Evolutionary conservation across 92 coral and sea anemone genomes (phyloP).

Genomic region (Palythoa grandis): DNA sequence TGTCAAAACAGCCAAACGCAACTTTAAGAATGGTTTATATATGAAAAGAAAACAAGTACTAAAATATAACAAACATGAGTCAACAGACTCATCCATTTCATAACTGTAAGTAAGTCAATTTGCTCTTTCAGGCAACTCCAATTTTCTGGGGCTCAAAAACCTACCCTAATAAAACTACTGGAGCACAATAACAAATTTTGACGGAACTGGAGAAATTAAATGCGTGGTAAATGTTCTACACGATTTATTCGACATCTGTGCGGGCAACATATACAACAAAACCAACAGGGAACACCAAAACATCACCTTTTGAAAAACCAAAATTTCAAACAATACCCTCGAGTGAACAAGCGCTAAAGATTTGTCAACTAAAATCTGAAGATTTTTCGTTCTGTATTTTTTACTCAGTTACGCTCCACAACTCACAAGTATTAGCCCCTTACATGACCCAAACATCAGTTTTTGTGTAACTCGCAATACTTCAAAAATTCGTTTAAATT

Average conservation of each 20-base stretch:
- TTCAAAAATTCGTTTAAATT: not conserved
- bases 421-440: conserved; percentile 56
- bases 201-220: not conserved
- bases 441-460: conserved; percentile 57
- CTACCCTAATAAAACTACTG: conserved; percentile 9
- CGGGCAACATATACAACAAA: conserved; percentile 35
- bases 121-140: not conserved
- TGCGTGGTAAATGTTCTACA: not conserved
- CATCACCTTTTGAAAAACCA: conserved; percentile 41
- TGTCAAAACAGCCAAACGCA: conserved; percentile 77
- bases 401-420: conserved; percentile 21
- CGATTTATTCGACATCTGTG: conserved; percentile 52
- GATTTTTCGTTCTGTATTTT: not conserved
- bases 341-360: conserved; percentile 9
- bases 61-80: conserved; percentile 52
- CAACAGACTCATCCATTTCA: conserved; percentile 1
- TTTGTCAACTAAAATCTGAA: conserved; percentile 21
- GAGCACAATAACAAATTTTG: not conserved
- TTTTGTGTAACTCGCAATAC: conserved; percentile 39
- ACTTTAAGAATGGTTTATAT: conserved; percentile 72
- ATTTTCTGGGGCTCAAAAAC: conserved; percentile 1
- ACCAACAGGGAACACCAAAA: conserved; percentile 52
- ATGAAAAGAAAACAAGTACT: conserved; percentile 55
- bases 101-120: conserved; percentile 17
- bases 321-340: conserved; percentile 43